Percentiles rank a stretch among this genome's conserved stretches.
Evolutionary conservation across 2,888 invertebrate genomes (phyloP).

Genomic region (Pimpla rufipes): DNA sequence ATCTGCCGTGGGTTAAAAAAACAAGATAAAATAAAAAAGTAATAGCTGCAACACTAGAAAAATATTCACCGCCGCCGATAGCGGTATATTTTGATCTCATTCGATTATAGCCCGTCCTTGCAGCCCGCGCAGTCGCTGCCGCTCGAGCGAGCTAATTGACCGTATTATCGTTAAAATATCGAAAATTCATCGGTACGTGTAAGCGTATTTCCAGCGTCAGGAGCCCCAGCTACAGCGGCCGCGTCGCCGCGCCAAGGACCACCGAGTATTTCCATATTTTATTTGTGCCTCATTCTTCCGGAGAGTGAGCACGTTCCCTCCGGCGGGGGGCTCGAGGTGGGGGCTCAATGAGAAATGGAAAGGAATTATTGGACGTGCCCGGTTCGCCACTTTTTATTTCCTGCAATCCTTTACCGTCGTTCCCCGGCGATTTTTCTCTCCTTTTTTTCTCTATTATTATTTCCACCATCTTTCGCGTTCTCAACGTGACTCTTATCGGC

Average conservation of each 20-base stretch:
- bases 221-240: not conserved
- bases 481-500: conserved; percentile 11
- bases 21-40: no score
- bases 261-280: not conserved
- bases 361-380: not conserved
- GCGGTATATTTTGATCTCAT: no score
- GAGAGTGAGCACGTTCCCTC: not conserved
- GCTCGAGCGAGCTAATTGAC: not conserved
- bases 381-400: conserved; percentile 6
- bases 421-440: not conserved
- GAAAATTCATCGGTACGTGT: not conserved
- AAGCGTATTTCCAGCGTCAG: not conserved
- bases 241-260: not conserved
- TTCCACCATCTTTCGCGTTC: not conserved
- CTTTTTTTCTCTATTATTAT: not conserved
- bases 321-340: not conserved
- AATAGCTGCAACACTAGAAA: no score
- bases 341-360: conserved; percentile 5
- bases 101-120: no score
- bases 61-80: no score
- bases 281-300: conserved; percentile 15
- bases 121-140: not conserved
- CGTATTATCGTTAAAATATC: not conserved
- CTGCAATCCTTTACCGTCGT: not conserved
- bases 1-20: no score